These are phyloP conservation scores for Adoxophyes honmai DNA, from an alignment of 1,140 invertebrate species.

Conservation along the genomic window DNA sequence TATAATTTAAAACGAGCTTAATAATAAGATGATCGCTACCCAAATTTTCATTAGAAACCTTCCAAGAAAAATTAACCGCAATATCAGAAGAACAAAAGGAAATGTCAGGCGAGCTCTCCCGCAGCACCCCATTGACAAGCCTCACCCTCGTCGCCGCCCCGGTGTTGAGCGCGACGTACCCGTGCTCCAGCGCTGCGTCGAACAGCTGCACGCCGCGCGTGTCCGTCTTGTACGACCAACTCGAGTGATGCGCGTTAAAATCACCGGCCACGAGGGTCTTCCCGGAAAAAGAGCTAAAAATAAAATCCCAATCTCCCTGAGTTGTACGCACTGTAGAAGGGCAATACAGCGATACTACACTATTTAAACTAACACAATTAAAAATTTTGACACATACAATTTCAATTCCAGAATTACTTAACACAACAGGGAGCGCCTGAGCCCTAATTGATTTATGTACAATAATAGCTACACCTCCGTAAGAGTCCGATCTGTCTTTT, in stretches of 20 bases:
- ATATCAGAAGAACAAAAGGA: slow-evolving; percentile 27
- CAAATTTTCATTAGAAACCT: slow-evolving; percentile 21
- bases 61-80: slow-evolving; percentile 22
- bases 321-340: slow-evolving; percentile 15
- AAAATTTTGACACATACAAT: slow-evolving; percentile 12
- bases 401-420: slow-evolving; percentile 19
- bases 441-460: slow-evolving; percentile 21
- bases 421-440: neutral
- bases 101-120: slow-evolving; percentile 26
- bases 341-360: slow-evolving; percentile 20
- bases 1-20: slow-evolving; percentile 16
- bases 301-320: slow-evolving; percentile 19
- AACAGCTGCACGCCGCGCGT: slow-evolving; percentile 16
- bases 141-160: slow-evolving; percentile 20
- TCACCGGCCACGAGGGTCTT: slow-evolving; percentile 20
- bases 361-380: slow-evolving; percentile 18
- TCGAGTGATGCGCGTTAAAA: slow-evolving; percentile 25
- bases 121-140: slow-evolving; percentile 21
- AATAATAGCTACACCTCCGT: slow-evolving; percentile 22
- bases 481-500: slow-evolving; percentile 14
- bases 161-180: slow-evolving; percentile 26
- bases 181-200: slow-evolving; percentile 18
- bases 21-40: slow-evolving; percentile 36
- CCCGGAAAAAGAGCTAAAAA: slow-evolving; percentile 7
- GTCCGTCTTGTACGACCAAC: slow-evolving; percentile 21